Evolutionary conservation across 2,113 vertebrate genomes (phyloP), one percentile per base, ranked within the genome.

Genomic region (Micronisus gabar): DNA sequence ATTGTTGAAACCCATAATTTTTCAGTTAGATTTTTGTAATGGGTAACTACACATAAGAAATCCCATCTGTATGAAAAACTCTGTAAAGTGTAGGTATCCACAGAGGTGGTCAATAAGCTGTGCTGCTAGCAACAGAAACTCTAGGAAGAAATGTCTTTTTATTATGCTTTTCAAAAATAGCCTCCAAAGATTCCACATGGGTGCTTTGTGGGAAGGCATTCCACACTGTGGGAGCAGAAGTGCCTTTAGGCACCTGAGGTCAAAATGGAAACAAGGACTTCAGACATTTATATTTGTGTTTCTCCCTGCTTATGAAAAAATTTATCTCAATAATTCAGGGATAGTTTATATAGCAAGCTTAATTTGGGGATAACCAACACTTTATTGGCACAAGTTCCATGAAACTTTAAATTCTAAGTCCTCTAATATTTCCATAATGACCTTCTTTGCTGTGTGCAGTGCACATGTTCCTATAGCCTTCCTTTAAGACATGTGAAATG

Each of bases 201-300:
- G 67, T 73, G 41, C 83, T 83, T 97, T 94, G 95, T 94, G 90
- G 94, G 95, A 98, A 94, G 74, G 78, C 76, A 71, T 98, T 96
- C 82, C 88, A 76, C 70, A 59, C n/a, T 91, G 36, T 90, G 36
- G 90, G 83, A 95, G 66, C 75, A 91, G 85, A 36, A 93, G 86
- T 59, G 73, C 83, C 94, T 94, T 95, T 82, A 92, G 82, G 88
- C 76, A 74, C 88, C 88, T 61, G 61, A 94, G 94, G 81, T 83
- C 88, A 83, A 80, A 94, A 96, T 81, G 61, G 86, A 88, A 96
- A 92, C 83, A 65, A 93, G 38, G 48, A 79, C 91, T 86, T 80
- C 18, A 91, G 84, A 90, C 83, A 73, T 92, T 91, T 94, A 78
- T 94, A 93, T 68, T 30, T 97, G 56, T 94, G 90, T 96, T 97